These are phyloP conservation scores for Sardinella longiceps DNA, from an alignment of 2,797 vertebrate species.

Conservation along the genomic window DNA sequence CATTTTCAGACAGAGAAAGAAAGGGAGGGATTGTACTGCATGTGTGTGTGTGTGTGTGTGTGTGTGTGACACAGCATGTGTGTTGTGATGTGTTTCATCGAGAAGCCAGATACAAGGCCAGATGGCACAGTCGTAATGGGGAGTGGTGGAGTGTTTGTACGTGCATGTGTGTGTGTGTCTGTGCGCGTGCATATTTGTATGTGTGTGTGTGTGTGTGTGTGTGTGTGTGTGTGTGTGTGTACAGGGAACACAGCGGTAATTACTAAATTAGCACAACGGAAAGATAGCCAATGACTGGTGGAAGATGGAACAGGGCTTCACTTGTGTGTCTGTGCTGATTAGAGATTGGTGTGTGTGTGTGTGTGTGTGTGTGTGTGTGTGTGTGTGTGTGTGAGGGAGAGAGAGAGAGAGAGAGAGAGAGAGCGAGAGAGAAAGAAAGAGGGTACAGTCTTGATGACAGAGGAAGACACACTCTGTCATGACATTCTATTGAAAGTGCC, in stretches of 20 bases:
- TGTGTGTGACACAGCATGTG: not conserved
- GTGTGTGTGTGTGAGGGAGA: not conserved
- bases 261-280: not conserved
- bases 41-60: no score
- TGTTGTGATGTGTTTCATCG: not conserved
- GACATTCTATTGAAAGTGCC: no score
- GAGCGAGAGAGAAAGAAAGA: no score
- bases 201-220: no score
- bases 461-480: no score
- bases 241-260: no score
- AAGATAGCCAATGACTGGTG: not conserved
- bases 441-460: no score
- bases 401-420: no score
- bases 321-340: no score
- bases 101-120: not conserved
- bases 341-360: not conserved
- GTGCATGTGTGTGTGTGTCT: not conserved
- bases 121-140: not conserved
- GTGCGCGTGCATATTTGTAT: no score
- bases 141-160: not conserved
- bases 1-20: slow-evolving; percentile 46
- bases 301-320: not conserved
- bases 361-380: not conserved
- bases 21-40: no score
- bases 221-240: no score